Percentiles rank a stretch among this genome's conserved stretches.
These are phyloP conservation scores for Lathamus discolor DNA, from an alignment of 2,113 vertebrate genomes.

Conservation along the genomic window DNA sequence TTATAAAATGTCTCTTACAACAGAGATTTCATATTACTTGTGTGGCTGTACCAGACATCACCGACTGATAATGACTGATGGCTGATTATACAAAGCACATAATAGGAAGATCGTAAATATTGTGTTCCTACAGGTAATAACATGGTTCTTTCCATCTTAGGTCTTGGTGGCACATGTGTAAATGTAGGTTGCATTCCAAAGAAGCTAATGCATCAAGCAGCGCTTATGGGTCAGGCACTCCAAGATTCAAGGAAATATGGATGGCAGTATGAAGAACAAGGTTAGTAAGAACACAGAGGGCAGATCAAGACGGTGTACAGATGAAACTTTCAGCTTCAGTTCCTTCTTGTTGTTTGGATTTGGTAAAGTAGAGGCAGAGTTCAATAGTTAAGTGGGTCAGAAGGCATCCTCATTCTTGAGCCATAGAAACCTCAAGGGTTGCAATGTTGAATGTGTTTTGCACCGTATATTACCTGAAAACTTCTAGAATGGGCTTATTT, in stretches of 20 bases:
- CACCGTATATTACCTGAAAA: not conserved
- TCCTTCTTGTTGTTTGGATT: not conserved
- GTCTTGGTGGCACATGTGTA: conserved; percentile 95
- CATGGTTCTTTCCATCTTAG: conserved; percentile 60
- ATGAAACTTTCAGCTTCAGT: not conserved
- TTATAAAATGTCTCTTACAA: not conserved
- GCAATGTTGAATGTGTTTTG: not conserved
- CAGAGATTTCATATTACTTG: not conserved
- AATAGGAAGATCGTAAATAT: not conserved
- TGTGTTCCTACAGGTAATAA: not conserved
- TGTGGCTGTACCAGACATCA: not conserved
- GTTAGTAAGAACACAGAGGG: conserved; percentile 63
- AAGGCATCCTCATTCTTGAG: not conserved
- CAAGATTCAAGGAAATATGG: conserved; percentile 89
- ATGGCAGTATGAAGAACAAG: conserved; percentile 88
- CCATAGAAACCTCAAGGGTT: not conserved
- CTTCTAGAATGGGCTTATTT: not conserved
- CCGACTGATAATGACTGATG: not conserved
- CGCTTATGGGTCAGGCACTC: conserved; percentile 84
- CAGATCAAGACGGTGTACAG: not conserved
- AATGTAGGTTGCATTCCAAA: conserved; percentile 98
- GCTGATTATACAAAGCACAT: not conserved
- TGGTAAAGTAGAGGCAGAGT: not conserved
- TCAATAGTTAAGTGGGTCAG: not conserved
- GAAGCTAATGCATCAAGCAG: conserved; percentile 97